Evolutionary conservation across 1,140 invertebrate genomes (phyloP).

Genomic region (Pemphigus obesinymphae): DNA sequence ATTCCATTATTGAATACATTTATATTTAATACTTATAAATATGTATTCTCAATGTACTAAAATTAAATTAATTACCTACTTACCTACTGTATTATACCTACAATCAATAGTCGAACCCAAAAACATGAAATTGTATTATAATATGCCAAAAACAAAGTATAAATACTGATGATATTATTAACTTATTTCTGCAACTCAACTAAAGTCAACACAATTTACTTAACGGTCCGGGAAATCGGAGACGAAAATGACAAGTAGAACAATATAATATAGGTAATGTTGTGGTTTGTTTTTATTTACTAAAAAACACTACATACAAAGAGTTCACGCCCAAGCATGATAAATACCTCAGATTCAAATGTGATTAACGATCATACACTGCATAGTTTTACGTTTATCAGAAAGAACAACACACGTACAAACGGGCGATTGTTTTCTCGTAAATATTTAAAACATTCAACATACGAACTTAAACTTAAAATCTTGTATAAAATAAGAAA

Average conservation of each 20-base stretch:
- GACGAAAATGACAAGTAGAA: neutral
- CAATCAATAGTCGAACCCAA: no score
- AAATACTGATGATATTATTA: neutral
- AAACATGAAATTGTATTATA: no score
- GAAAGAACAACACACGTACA: neutral
- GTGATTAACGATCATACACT: neutral
- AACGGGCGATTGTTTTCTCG: neutral
- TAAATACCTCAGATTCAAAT: constrained; percentile 30
- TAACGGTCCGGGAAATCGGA: neutral
- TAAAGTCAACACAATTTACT: neutral
- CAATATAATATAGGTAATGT: no score
- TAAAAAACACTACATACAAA: neutral
- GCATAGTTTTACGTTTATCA: neutral
- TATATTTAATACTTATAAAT: neutral
- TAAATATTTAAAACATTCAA: neutral
- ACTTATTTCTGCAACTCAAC: neutral
- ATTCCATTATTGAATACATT: neutral
- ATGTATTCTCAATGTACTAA: neutral
- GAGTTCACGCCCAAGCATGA: constrained; percentile 21
- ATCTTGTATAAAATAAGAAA: neutral
- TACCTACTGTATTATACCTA: no score
- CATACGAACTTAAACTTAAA: neutral
- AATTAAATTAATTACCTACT: neutral
- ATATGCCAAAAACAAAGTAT: no score
- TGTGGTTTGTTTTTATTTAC: neutral